Evolutionary conservation across 2,888 invertebrate genomes (phyloP), one percentile per base, ranked within the genome.

Genomic region (Euclidia mi): DNA sequence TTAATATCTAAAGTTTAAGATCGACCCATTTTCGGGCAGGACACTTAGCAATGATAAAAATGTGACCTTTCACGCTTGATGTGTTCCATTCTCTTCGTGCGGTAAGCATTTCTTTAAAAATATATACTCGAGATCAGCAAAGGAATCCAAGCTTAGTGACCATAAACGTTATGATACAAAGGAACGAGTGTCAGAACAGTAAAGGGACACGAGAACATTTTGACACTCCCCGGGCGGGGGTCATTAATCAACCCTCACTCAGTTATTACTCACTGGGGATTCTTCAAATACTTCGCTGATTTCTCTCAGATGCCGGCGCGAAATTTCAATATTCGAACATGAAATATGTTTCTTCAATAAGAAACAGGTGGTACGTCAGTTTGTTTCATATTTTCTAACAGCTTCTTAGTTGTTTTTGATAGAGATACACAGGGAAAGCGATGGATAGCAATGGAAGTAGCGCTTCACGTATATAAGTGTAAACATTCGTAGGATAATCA

Each of bases 221-320:
- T 76, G 72, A 74, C 62, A 53, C 41, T 25, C 55, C 65, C 63
- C 46, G 28, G 55, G 65, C 62, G 59, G 25, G 59, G 59, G 65
- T 67, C 74, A 77, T 77, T 76, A 77, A 77, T 77, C 77, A 77
- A 71, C 66, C 48, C 50, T 50, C 63, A 59, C 59, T 52, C 63
- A 56, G 70, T 74, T 77, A 77, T 76, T 74, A 70, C 71, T 65
- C 64, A 56, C 59, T 51, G 60, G 66, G 49, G 72, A 76, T 74
- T 59, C 64, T 61, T 68, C 56, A 62, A 65, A 68, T 68, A 62
- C 63, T 70, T 65, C 56, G 52, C 45, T 50, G 65, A 65, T 65
- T 69, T 56, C 59, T 59, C 58, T 51, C 41, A n/a, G 41, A 51
- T 47, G 61, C 14, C 40, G 51, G 32, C 50, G 56, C 41, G 38